phyloP scores from a whole-genome alignment of 2,888 invertebrate species.

The Diarsia brunnea region DNA sequence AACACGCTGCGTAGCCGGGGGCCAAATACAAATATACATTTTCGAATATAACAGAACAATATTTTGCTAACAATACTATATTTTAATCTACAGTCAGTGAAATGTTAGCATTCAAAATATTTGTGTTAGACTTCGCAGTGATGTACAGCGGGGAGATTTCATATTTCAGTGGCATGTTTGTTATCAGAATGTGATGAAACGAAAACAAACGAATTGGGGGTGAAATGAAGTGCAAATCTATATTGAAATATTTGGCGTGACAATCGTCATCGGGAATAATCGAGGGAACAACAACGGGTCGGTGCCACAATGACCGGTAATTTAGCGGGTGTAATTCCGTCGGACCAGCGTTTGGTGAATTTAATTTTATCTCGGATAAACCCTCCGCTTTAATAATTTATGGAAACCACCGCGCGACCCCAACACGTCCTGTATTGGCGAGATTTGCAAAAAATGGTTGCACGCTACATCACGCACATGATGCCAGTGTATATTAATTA shows the following conservation, averaged over 20 bases:
- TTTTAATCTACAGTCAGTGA: slow-evolving; percentile 45
- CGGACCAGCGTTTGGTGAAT: slow-evolving; percentile 77
- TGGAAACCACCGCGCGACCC: slow-evolving; percentile 73
- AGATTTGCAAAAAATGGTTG: slow-evolving; percentile 52
- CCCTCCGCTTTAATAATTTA: slow-evolving; percentile 80
- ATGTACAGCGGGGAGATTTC: slow-evolving; percentile 45
- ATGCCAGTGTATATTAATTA: slow-evolving; percentile 26
- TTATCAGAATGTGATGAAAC: slow-evolving; percentile 60
- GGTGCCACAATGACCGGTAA: slow-evolving; percentile 83
- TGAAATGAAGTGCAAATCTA: slow-evolving; percentile 75
- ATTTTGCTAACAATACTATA: slow-evolving; percentile 57
- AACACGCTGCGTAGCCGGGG: slow-evolving; percentile 39
- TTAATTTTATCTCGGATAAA: slow-evolving; percentile 84
- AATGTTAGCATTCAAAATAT: slow-evolving; percentile 54
- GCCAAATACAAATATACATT: slow-evolving; percentile 51
- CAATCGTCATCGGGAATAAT: slow-evolving; percentile 78
- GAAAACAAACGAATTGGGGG: slow-evolving; percentile 53
- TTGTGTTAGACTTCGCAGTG: slow-evolving; percentile 50
- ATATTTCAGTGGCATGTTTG: slow-evolving; percentile 46
- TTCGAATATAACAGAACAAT: slow-evolving; percentile 53
- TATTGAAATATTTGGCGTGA: slow-evolving; percentile 78
- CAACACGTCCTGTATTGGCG: slow-evolving; percentile 58
- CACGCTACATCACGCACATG: slow-evolving; percentile 31
- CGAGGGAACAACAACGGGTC: slow-evolving; percentile 76
- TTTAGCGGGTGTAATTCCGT: slow-evolving; percentile 82